Evolutionary conservation across 2,113 vertebrate genomes (phyloP).

Genomic region (Chitala chitala): DNA sequence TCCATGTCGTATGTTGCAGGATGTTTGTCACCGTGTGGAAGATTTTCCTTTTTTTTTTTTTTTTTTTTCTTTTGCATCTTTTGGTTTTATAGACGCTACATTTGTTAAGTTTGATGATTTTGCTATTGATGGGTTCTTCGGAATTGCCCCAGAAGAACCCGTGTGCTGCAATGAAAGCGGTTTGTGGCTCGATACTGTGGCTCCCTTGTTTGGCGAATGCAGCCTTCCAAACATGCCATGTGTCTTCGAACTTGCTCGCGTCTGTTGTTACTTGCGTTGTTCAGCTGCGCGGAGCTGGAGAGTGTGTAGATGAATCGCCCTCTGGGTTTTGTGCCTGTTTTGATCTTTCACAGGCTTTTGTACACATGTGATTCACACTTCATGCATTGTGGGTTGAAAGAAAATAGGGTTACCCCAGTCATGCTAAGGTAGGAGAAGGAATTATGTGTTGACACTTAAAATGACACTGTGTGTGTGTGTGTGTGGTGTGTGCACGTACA

Average conservation of each 20-base stretch:
- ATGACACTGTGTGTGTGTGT: slow-evolving; percentile 88
- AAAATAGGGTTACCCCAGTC: slow-evolving; percentile 50
- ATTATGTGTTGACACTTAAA: slow-evolving; percentile 71
- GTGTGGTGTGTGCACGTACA: no score
- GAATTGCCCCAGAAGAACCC: slow-evolving; percentile 10
- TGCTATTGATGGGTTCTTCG: background rate
- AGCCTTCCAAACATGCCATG: background rate
- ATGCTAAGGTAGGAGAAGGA: slow-evolving; percentile 47
- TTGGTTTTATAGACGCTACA: slow-evolving; percentile 4
- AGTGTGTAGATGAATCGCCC: slow-evolving; percentile 13
- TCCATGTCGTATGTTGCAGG: background rate
- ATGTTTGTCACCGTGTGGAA: background rate
- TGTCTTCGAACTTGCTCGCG: slow-evolving; percentile 1
- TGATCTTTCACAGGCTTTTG: slow-evolving; percentile 18
- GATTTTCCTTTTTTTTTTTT: background rate
- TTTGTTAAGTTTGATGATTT: slow-evolving; percentile 8
- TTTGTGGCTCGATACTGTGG: background rate
- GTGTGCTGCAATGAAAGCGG: background rate
- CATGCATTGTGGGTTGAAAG: slow-evolving; percentile 49
- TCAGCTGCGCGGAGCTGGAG: background rate
- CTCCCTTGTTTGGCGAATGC: slow-evolving; percentile 3
- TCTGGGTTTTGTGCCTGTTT: slow-evolving; percentile 7
- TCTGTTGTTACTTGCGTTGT: slow-evolving; percentile 8
- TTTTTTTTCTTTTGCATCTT: background rate
- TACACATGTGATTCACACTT: slow-evolving; percentile 32